Conservation (phyloP, 2,113 vertebrate species). For the Agelaius tricolor region DNA sequence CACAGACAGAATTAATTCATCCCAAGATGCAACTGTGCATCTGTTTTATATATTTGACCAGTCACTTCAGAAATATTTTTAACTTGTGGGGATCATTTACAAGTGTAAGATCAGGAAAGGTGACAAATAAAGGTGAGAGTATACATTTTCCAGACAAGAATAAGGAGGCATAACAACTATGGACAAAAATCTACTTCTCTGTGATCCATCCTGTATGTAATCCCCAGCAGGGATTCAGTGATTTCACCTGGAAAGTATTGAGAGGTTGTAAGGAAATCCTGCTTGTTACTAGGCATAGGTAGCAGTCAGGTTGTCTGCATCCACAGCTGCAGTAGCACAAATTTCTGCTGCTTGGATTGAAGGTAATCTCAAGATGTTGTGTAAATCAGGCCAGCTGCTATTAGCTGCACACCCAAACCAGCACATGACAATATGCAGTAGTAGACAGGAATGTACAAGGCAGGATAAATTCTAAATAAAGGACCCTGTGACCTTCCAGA, state of each 20-base stretch:
- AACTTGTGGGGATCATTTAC: slow-evolving; percentile 51
- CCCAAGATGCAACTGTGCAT: slow-evolving; percentile 40
- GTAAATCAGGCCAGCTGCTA: neutral
- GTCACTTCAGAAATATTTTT: slow-evolving; percentile 63
- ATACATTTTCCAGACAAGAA: slow-evolving; percentile 57
- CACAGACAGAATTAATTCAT: slow-evolving; percentile 64
- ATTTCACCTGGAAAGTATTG: slow-evolving; percentile 49
- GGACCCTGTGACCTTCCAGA: neutral
- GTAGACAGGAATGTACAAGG: neutral
- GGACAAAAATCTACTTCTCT: neutral
- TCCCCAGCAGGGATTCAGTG: neutral
- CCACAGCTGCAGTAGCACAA: neutral
- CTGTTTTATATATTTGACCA: slow-evolving; percentile 70
- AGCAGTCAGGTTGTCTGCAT: neutral
- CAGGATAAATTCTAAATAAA: slow-evolving; percentile 36
- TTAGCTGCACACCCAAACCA: slow-evolving; percentile 5
- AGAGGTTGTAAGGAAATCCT: neutral
- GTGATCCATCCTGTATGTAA: neutral
- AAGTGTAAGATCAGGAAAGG: slow-evolving; percentile 53
- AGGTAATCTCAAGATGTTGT: neutral
- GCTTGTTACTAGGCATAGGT: neutral
- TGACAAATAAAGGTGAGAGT: slow-evolving; percentile 59
- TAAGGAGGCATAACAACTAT: slow-evolving; percentile 31
- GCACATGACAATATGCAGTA: neutral
- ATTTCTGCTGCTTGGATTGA: neutral